Conservation (phyloP, 2,797 vertebrate species). For the Gorsachius magnificus region DNA sequence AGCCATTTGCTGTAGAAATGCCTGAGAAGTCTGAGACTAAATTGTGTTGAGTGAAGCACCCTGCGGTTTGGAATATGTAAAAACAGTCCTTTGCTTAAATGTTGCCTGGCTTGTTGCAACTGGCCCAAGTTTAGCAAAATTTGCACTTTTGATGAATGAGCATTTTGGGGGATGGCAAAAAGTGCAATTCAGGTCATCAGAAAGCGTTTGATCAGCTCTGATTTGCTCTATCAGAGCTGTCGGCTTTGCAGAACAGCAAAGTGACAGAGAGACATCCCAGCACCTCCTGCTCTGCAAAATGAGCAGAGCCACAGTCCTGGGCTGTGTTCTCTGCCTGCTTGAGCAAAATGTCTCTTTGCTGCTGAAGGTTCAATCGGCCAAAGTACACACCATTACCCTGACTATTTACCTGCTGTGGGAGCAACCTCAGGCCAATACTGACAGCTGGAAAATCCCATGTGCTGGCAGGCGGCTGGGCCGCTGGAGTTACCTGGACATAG, state of each 20-base stretch:
- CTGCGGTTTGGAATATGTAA: neutral
- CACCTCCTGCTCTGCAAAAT: neutral
- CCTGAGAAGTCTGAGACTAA: neutral
- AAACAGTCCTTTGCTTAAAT: neutral
- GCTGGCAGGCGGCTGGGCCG: neutral
- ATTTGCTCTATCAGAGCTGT: neutral
- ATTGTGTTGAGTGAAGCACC: neutral
- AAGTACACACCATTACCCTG: neutral
- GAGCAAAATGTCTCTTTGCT: neutral
- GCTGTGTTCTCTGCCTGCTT: neutral
- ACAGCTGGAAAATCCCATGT: neutral
- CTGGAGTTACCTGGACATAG: neutral
- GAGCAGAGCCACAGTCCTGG: neutral
- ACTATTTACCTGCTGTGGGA: neutral
- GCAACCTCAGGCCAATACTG: rapidly evolving
- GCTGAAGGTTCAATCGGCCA: neutral
- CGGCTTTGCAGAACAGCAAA: neutral
- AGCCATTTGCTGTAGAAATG: neutral
- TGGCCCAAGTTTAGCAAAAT: neutral
- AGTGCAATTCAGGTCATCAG: neutral
- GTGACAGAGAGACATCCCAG: neutral
- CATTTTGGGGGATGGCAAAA: neutral
- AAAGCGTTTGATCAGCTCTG: neutral
- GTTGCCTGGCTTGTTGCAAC: neutral
- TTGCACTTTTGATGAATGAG: neutral